phyloP scores from a whole-genome alignment of 2,113 vertebrate genomes.

The Mus pahari region DNA sequence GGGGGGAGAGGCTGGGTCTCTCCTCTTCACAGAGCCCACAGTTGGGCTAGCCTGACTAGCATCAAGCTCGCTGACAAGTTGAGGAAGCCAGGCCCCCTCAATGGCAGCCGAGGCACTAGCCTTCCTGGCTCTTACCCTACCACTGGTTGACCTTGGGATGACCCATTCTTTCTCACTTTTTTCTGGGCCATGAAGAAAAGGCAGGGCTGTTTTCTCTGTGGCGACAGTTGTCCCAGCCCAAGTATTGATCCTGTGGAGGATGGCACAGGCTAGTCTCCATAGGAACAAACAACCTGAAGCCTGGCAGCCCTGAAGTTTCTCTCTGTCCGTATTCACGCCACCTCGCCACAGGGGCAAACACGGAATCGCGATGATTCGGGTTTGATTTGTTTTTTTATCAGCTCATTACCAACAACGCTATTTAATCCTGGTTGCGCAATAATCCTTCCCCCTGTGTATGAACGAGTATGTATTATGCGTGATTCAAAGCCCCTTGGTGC shows the following conservation, averaged over 20 bases:
- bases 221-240: rapidly evolving
- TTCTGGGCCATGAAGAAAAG: not conserved
- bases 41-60: not conserved
- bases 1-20: not conserved
- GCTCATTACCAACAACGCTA: conserved; percentile 78
- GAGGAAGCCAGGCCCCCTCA: not conserved
- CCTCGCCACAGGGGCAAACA: not conserved
- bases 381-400: conserved; percentile 10
- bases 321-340: not conserved
- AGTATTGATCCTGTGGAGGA: not conserved
- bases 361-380: not conserved
- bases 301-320: rapidly evolving
- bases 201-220: not conserved
- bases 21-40: not conserved
- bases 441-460: conserved; percentile 67
- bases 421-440: conserved; percentile 73
- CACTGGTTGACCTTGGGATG: rapidly evolving
- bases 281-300: not conserved
- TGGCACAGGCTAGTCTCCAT: rapidly evolving
- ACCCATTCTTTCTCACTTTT: rapidly evolving
- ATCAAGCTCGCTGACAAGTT: not conserved
- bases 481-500: conserved; percentile 83
- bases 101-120: not conserved
- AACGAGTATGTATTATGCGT: not conserved
- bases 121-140: not conserved